These are phyloP conservation scores for Phalacrocorax brasilianus DNA, from an alignment of 2,113 vertebrate genomes.

Conservation along the genomic window DNA sequence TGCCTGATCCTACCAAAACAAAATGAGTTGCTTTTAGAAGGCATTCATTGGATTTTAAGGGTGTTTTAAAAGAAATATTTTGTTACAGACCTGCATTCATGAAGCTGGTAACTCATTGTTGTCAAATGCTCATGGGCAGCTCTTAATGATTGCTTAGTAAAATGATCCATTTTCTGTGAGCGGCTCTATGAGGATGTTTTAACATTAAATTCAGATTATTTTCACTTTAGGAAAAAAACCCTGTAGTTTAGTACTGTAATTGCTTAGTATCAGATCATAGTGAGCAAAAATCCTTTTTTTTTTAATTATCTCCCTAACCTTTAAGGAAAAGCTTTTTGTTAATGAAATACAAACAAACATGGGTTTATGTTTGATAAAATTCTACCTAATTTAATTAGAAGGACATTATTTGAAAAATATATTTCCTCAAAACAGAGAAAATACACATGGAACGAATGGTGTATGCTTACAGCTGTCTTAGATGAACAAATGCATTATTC, in stretches of 20 bases:
- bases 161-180: constrained; percentile 79
- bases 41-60: not conserved
- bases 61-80: not conserved
- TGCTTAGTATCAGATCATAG: not conserved
- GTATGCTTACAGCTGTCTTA: not conserved
- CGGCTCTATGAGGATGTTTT: constrained; percentile 55
- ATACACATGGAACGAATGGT: not conserved
- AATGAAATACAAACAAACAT: not conserved
- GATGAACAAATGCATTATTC: not conserved
- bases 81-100: constrained; percentile 81
- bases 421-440: not conserved
- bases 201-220: not conserved
- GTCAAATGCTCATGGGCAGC: constrained; percentile 79
- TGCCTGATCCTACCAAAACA: constrained; percentile 78
- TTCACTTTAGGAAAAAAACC: not conserved
- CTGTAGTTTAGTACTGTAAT: not conserved
- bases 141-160: constrained; percentile 82
- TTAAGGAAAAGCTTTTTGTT: not conserved
- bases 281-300: not conserved
- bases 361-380: not conserved
- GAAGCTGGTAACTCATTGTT: constrained; percentile 74
- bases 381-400: not conserved
- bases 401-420: not conserved
- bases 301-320: not conserved
- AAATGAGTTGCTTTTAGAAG: not conserved